Percentiles rank a stretch among this genome's conserved stretches.
phyloP scores from a whole-genome alignment of 2,888 invertebrate species.

The Synanthedon myopaeformis region DNA sequence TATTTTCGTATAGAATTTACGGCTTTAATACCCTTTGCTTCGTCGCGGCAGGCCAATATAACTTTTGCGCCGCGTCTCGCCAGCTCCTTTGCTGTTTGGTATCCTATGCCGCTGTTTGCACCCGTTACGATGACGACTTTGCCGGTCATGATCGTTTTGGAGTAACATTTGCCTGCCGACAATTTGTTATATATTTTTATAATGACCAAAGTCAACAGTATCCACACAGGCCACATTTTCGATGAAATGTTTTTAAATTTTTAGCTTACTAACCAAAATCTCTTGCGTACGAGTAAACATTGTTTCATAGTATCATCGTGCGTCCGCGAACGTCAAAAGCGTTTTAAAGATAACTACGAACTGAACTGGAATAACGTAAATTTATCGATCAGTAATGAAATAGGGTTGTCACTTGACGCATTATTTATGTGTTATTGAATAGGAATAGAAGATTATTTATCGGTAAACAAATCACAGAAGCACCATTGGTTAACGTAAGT shows the following conservation, averaged over 20 bases:
- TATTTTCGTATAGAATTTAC: constrained; percentile 76
- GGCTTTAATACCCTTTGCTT: constrained; percentile 76
- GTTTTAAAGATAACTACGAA: no score
- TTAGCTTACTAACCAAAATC: no score
- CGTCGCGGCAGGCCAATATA: constrained; percentile 81
- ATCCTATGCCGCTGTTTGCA: constrained; percentile 86
- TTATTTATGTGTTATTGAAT: no score
- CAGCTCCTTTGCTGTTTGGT: constrained; percentile 78
- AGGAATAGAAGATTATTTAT: no score
- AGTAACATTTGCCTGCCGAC: constrained; percentile 46
- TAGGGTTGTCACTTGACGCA: no score
- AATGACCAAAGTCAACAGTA: constrained; percentile 25
- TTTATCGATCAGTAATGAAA: no score
- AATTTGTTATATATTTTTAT: constrained; percentile 47
- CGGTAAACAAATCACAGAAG: no score
- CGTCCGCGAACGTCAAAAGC: no score
- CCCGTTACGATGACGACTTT: constrained; percentile 84
- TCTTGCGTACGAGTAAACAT: no score
- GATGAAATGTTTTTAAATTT: not conserved
- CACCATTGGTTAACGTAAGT: no score
- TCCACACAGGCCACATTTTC: constrained; percentile 38
- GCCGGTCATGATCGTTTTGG: constrained; percentile 54
- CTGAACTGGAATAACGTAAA: no score
- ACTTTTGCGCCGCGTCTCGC: constrained; percentile 78
- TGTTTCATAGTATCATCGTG: no score